Evolutionary conservation across 1,140 invertebrate species (phyloP).

Genomic region (Rhizoglyphus robini): DNA sequence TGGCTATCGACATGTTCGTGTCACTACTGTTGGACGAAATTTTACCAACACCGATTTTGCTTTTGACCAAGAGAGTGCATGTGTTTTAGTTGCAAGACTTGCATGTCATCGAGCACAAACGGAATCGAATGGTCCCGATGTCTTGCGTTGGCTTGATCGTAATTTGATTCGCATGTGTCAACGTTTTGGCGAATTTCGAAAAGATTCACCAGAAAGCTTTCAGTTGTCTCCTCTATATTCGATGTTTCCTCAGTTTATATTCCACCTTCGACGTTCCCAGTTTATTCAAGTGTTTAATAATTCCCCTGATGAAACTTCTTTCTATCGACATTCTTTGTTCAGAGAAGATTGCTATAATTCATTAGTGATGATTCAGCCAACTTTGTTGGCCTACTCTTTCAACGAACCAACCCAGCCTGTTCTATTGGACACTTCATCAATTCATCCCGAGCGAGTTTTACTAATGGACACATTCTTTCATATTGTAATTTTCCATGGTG

Average conservation of each 20-base stretch:
- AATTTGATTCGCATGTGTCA: slow-evolving; percentile 96
- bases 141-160: slow-evolving; percentile 92
- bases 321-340: slow-evolving; percentile 95
- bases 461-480: slow-evolving; percentile 99
- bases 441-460: slow-evolving; percentile 89
- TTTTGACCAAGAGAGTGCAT: slow-evolving; percentile 94
- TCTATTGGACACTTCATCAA: slow-evolving; percentile 88
- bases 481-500: slow-evolving; percentile 97
- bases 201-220: slow-evolving; percentile 94
- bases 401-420: slow-evolving; percentile 91
- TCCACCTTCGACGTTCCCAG: slow-evolving; percentile 91
- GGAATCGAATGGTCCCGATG: slow-evolving; percentile 81
- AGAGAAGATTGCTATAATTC: slow-evolving; percentile 92
- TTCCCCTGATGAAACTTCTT: slow-evolving; percentile 98
- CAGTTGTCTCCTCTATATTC: slow-evolving; percentile 89
- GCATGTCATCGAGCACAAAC: slow-evolving; percentile 90
- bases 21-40: slow-evolving; percentile 92
- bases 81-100: slow-evolving; percentile 90
- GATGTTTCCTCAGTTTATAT: slow-evolving; percentile 99
- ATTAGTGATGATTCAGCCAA: slow-evolving; percentile 98
- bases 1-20: slow-evolving; percentile 82
- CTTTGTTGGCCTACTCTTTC: slow-evolving; percentile 95
- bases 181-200: slow-evolving; percentile 95
- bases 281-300: slow-evolving; percentile 99
- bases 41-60: slow-evolving; percentile 48